Evolutionary conservation across 2,113 vertebrate species (phyloP), one percentile per base, ranked within the genome.

Genomic region (Ictalurus furcatus): DNA sequence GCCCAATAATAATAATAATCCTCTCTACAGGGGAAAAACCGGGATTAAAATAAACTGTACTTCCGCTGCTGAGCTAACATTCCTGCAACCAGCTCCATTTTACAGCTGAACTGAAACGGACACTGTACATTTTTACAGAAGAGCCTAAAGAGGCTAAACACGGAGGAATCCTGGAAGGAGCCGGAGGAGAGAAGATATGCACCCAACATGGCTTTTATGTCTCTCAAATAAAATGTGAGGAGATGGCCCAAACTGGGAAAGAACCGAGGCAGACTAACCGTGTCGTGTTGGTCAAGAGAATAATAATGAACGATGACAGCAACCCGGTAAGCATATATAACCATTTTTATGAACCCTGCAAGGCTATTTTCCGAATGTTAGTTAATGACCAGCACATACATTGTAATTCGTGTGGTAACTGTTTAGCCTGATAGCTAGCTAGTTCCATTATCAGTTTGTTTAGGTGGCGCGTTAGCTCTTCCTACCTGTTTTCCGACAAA

Each of bases 281-380:
- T 56, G 94, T 96, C 88, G 92, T 97, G 87, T 91, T 97, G 90
- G 96, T 97, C 69, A 97, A 96, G 91, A 95, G 94, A 91, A 94
- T 97, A 89, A 91, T 95, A 86, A 95, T 95, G 95, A 95, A 94
- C 91, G 95, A 96, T 91, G 96, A 95, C 88, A 89, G 85, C 87
- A 89, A 88, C 28, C 85, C 91, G 95, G 96, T 97, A 90, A 88
- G 95, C 93, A 65, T 7, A 56, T 28, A 30, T 3, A 44, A 21
- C 1, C 13, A 21, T 30, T 19, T 28, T 19, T 59, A 11, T 80
- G 81, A n/a, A 59, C 52, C 23, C 4, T 8, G 2, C 0, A 23
- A 23, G 1, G 21, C 5, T 21, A 40, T 44, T 37, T 63, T 12
- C 14, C 17, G 13, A 3, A 56, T 54, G 16, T 71, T 81, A 12